Base-by-base conservation (phyloP, 2,888 invertebrate species). In the Clistopyga incitator region DNA sequence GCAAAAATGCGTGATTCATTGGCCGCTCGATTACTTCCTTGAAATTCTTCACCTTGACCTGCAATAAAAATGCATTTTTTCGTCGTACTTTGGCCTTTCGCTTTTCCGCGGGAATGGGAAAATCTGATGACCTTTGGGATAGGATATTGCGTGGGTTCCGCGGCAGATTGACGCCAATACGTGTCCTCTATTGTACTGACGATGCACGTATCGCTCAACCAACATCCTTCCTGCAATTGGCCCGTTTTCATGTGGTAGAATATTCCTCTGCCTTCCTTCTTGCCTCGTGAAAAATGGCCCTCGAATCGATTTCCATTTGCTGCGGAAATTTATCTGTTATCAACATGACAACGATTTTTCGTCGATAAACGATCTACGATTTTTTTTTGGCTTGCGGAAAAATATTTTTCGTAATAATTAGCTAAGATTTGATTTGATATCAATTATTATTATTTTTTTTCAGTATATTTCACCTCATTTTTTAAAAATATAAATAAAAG, bases 191-290 rank as follows among this genome's bases (percentile, higher is more conserved):
- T 94, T 82, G 93, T 94, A 81, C 95, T 95, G 81, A 89, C 94
- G 79, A 95, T 91, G 87, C 95, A 95, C 23, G 93, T 86, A 88
- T 95, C 94, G n/a, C 93, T 86, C 3, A 88, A 82, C 96, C 96
- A 96, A 86, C 95, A 93, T 1, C 96, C 96, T 82, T 95, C 94
- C 89, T 96, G 96, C 85, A 95, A 90, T 90, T 96, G 96, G 0
- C 96, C 96, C 0, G 94, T 95, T 87, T 94, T 93, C 89, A 96
- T 90, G 90, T 96, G 96, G 89, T 95, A 95, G 91, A 94, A 96
- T 50, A 94, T 93, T 0, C 96, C 96, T n/a, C 93, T 90, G 0
- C 96, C 96, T 87, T 95, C 93, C 89, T 95, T 95, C 76, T 93
- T 86, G 85, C 95, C 94, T 6, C 93, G 88, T 45, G 92, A 88